Conservation (phyloP, 2,888 invertebrate genomes). For the Lasioglossum villosulum region DNA sequence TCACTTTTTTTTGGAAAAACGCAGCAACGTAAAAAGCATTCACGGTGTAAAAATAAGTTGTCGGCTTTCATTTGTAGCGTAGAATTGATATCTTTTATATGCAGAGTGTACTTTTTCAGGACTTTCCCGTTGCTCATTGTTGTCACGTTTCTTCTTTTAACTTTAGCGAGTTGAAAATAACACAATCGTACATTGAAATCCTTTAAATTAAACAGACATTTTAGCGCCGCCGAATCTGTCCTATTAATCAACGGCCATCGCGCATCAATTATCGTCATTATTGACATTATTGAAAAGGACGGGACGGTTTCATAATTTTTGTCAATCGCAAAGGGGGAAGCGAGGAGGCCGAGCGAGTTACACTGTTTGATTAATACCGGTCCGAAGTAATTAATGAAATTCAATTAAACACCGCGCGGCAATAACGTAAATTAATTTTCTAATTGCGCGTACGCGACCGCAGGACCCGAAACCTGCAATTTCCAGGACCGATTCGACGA, state of each 20-base stretch:
- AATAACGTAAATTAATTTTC: slow-evolving; percentile 58
- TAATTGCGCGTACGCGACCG: slow-evolving; percentile 42
- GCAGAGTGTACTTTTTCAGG: too few species aligned
- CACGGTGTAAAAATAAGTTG: not conserved
- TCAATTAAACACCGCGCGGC: slow-evolving; percentile 50
- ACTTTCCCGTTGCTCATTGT: too few species aligned
- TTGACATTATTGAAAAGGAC: not conserved
- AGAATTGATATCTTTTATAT: not conserved
- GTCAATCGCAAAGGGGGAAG: not conserved
- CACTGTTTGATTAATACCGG: slow-evolving; percentile 49
- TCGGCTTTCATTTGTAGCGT: not conserved
- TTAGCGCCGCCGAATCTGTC: not conserved
- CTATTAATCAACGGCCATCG: not conserved
- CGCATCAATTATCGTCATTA: not conserved
- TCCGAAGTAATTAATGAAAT: slow-evolving; percentile 48
- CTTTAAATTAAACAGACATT: not conserved
- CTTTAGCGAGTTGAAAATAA: too few species aligned
- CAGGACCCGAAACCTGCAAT: slow-evolving; percentile 40
- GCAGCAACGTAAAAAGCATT: not conserved
- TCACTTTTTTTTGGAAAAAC: not conserved
- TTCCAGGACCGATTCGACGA: not conserved
- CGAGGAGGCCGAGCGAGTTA: not conserved
- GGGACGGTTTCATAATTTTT: not conserved
- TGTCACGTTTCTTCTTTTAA: too few species aligned
- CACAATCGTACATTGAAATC: too few species aligned